A percentile compares a stretch with the other conserved stretches of the same genome.
Evolutionary conservation across 2,113 vertebrate genomes (phyloP).

Genomic region (Clarias batrachus): DNA sequence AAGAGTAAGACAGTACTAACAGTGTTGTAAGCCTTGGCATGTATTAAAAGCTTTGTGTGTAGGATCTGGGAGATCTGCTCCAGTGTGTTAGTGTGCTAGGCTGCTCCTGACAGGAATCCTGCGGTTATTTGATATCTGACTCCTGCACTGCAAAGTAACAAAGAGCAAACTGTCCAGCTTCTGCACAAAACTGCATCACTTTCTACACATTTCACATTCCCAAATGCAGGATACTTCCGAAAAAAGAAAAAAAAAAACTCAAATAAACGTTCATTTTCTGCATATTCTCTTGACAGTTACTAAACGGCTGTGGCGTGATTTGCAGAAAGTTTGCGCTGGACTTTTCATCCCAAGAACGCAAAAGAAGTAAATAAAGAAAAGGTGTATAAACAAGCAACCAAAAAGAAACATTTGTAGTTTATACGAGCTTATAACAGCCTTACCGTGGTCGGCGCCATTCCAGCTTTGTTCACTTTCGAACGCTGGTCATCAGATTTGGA

Average conservation of each 20-base stretch:
- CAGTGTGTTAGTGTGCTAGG: neutral
- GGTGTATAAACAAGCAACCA: accelerated
- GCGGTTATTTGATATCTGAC: constrained; percentile 18
- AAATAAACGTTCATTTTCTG: neutral
- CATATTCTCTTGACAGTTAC: neutral
- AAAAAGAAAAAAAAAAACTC: too few relatives aligned
- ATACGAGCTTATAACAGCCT: neutral
- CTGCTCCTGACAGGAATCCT: constrained; percentile 20
- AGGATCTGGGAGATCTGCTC: neutral
- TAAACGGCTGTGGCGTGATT: neutral
- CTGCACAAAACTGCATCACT: constrained; percentile 5
- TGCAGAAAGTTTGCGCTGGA: neutral
- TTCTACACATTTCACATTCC: neutral
- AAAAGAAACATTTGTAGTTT: neutral
- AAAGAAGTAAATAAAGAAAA: neutral
- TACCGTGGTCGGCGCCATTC: constrained; percentile 56
- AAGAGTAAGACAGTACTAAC: neutral
- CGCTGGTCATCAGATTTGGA: constrained; percentile 44
- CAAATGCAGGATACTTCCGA: neutral
- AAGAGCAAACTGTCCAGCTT: constrained; percentile 7
- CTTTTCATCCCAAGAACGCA: neutral
- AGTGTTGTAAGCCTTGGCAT: neutral
- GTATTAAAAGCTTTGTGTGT: neutral
- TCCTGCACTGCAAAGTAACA: constrained; percentile 22
- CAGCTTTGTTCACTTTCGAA: constrained; percentile 49